Evolutionary conservation across 2,888 invertebrate genomes (phyloP).

Genomic region (Griposia aprilina): DNA sequence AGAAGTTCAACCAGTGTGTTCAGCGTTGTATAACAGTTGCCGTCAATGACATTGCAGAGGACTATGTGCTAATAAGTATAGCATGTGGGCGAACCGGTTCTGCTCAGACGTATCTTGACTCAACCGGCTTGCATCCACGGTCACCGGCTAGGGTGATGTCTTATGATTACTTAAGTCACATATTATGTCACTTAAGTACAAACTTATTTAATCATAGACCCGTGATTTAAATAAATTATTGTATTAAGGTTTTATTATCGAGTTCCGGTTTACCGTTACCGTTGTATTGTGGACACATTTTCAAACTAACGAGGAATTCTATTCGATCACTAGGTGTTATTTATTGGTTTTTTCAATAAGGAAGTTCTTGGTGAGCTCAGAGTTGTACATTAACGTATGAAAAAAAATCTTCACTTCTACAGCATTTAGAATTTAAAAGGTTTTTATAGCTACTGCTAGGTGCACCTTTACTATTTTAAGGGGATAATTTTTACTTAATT

Average conservation of each 20-base stretch:
- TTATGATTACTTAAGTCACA: no score
- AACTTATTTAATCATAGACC: conserved; percentile 3
- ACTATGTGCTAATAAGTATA: conserved; percentile 59
- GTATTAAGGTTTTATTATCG: conserved; percentile 1
- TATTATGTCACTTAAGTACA: background rate
- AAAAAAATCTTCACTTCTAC: background rate
- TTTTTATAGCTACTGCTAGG: no score
- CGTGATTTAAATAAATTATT: conserved; percentile 12
- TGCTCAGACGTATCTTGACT: conserved; percentile 31
- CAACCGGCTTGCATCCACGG: conserved; percentile 51
- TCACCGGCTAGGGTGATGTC: conserved; percentile 41
- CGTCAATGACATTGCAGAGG: conserved; percentile 57
- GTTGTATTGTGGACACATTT: background rate
- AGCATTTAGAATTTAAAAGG: background rate
- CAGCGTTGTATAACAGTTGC: conserved; percentile 42
- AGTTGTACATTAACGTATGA: background rate
- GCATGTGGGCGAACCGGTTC: conserved; percentile 62
- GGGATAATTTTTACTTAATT: background rate
- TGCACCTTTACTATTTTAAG: no score
- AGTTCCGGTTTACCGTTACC: background rate
- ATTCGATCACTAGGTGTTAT: background rate
- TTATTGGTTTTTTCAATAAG: conserved; percentile 12
- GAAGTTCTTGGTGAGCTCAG: conserved; percentile 2
- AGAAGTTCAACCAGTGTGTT: conserved; percentile 52
- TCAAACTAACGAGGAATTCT: background rate